Evolutionary conservation across 92 coral and sea anemone genomes (phyloP).

Genomic region (Zoanthus sociatus): DNA sequence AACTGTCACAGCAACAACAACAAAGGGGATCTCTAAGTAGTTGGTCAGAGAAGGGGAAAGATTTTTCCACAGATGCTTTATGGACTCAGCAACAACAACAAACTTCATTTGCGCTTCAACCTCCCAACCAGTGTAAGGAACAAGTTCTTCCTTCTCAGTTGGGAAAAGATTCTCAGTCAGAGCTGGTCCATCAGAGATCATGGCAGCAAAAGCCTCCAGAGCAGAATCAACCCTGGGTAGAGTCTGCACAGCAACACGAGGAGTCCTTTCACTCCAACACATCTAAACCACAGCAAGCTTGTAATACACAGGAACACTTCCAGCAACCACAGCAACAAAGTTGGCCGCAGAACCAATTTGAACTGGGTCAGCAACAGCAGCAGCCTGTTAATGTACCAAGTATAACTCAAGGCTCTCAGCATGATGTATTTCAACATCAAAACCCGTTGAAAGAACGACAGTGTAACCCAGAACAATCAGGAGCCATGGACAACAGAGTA

Average conservation of each 20-base stretch:
- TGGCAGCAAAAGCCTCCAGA: constrained; percentile 45
- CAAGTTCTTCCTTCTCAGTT: constrained; percentile 24
- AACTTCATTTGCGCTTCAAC: constrained; percentile 20
- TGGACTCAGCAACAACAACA: constrained; percentile 49
- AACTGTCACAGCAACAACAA: not conserved
- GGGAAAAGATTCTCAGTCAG: constrained; percentile 36
- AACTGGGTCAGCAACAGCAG: constrained; percentile 44
- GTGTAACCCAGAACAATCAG: constrained; percentile 1
- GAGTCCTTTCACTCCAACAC: constrained; percentile 23
- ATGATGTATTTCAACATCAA: constrained; percentile 27
- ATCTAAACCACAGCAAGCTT: constrained; percentile 24
- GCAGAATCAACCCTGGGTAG: constrained; percentile 37
- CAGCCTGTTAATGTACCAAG: constrained; percentile 19
- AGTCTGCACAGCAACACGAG: constrained; percentile 33
- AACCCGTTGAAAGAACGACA: constrained; percentile 10
- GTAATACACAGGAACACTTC: constrained; percentile 38
- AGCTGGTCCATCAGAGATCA: constrained; percentile 5
- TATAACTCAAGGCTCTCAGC: constrained; percentile 34
- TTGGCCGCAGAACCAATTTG: constrained; percentile 53
- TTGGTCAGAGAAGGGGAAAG: constrained; percentile 52
- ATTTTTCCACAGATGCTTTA: constrained; percentile 32
- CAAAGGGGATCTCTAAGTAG: constrained; percentile 52
- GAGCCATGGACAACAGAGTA: constrained; percentile 17
- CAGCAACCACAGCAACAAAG: constrained; percentile 53
- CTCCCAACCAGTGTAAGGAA: constrained; percentile 13